phyloP scores from a whole-genome alignment of 2,888 invertebrate genomes.

The Cheilosia impressa region DNA sequence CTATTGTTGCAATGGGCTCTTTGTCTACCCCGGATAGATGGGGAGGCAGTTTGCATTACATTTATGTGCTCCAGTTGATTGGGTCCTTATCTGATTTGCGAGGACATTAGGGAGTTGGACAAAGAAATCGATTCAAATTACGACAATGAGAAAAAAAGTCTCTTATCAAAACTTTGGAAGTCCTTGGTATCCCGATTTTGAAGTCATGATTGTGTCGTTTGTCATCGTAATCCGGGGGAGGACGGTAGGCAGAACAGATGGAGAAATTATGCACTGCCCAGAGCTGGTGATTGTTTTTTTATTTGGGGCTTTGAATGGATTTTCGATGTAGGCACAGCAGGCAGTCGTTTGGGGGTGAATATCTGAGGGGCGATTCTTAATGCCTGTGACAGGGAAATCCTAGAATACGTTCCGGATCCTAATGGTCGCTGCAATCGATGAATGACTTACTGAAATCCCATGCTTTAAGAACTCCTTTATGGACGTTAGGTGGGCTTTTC shows the following conservation, averaged over 20 bases:
- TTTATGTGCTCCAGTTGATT: not conserved
- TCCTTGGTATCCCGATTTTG: slow-evolving; percentile 26
- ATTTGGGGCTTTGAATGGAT: slow-evolving; percentile 14
- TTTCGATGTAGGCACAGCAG: not conserved
- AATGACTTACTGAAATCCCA: no score
- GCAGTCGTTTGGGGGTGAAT: slow-evolving; percentile 13
- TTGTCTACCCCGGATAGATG: slow-evolving; percentile 50
- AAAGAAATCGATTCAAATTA: slow-evolving; percentile 59
- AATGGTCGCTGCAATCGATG: no score
- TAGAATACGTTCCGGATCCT: not conserved
- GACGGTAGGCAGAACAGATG: slow-evolving; percentile 14
- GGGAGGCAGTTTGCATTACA: slow-evolving; percentile 63
- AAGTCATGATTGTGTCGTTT: slow-evolving; percentile 22
- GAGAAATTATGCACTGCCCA: slow-evolving; percentile 55
- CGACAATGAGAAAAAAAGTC: slow-evolving; percentile 38
- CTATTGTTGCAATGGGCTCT: slow-evolving; percentile 21
- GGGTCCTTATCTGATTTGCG: not conserved
- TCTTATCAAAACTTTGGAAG: slow-evolving; percentile 46
- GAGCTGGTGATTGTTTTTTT: slow-evolving; percentile 11
- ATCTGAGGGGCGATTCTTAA: slow-evolving; percentile 32
- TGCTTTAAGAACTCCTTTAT: no score
- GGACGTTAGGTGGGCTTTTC: no score
- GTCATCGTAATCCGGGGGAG: not conserved
- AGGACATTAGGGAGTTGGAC: slow-evolving; percentile 36
- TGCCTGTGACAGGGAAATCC: slow-evolving; percentile 8